Evolutionary conservation across 2,888 invertebrate genomes (phyloP), one percentile per base, ranked within the genome.

Genomic region (Aphodius sticticus): DNA sequence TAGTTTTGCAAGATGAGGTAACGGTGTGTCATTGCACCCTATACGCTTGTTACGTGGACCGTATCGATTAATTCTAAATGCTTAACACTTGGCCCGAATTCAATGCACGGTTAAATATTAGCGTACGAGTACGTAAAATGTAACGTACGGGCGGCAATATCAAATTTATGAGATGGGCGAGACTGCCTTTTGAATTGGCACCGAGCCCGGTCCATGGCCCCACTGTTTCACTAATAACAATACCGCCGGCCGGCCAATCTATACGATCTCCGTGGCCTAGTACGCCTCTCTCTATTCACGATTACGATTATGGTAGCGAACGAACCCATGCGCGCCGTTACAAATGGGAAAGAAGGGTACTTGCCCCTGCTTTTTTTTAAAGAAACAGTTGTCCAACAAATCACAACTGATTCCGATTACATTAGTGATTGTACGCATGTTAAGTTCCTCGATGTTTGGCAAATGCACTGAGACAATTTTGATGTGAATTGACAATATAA

Each of bases 201-300:
- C 53, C 53, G 53, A 53, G 53, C 53, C 53, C 53, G 53, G 53
- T 9, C 53, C 53, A 53, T 7, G 12, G 53, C 53, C 53, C 53
- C 53, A 53, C 53, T 53, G 53, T 53, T 53, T 53, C 53, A 53
- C 53, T 53, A 53, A 53, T 53, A 53, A 53, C 53, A 53, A 53
- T 53, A 53, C 12, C 53, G 53, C 53, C 26, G 26, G 26, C 26
- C 26, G 26, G 26, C 26, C 53, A 53, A 53, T 53, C 53, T 53
- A 53, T 53, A 53, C 53, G 53, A 53, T 7, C 12, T 12, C 53
- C 53, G 53, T 53, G 53, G 9, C 53, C 7, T 53, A 53, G 53
- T 53, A 53, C 53, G 53, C 53, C 53, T 53, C 53, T 53, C 53
- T 12, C 53, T 53, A 53, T 53, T 53, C 53, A 53, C 53, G 53